Base-by-base conservation (phyloP, 2,888 invertebrate species). In the Calephelis perditalis region DNA sequence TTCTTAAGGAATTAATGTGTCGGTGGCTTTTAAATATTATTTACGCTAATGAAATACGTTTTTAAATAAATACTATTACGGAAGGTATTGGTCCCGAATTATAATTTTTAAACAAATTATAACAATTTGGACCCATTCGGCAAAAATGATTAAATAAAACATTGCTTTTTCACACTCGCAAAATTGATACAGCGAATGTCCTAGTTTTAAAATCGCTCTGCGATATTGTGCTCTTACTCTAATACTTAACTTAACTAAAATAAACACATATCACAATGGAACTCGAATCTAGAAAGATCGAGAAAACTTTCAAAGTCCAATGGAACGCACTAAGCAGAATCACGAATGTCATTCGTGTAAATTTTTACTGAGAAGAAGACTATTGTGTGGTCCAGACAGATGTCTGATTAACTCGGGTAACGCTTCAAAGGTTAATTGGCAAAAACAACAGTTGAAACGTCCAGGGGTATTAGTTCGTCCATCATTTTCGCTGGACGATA, bases 301-400 rank as follows among this genome's bases (percentile, higher is more conserved):
- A 87, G 89, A 89, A 80, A 79, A 79, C 73, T 80, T 82, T 84
- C 81, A 86, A 78, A 79, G 88, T 88, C 85, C 88, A 81, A 79
- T 73, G 64, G 68, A 74, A 82, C 85, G 84, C 82, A 76, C 65
- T 56, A 52, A 63, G 52, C 52, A 11, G 36, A 63, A 86, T 88
- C 87, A 87, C 26, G 70, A 67, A 63, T 75, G 90, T 91, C 92
- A 93, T 90, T 95, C 96, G 81, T 95, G 95, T 81, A 96, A 91
- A 84, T 96, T 96, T 91, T 96, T 96, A 83, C 96, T 96, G 73
- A 97, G 92, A 65, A 96, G 92, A 77, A 97, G 91, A 87, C 95
- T 96, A 77, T 97, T 97, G 84, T 97, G 96, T 68, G 96, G 96
- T 67, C 96, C 96, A 36, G 96, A 96, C 70, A 97, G 91, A 81